A percentile compares a stretch with the other conserved stretches of the same genome.
These are phyloP conservation scores for Tragulus kanchil DNA, from an alignment of 2,113 vertebrate genomes.

Conservation along the genomic window DNA sequence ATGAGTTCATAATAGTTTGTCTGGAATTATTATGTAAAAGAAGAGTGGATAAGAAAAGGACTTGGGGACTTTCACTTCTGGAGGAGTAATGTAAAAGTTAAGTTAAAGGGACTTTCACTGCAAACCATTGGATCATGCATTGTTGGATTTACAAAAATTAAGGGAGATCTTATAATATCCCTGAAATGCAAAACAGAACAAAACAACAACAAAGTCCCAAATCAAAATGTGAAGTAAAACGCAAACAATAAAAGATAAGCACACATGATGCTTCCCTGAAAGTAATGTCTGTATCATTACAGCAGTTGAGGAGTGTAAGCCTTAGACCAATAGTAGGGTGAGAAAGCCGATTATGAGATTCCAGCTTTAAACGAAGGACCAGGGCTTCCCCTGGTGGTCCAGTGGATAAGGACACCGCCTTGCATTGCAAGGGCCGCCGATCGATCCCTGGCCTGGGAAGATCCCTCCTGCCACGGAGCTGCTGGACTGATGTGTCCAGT, in stretches of 20 bases:
- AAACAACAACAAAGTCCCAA: background rate
- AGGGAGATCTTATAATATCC: background rate
- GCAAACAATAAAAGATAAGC: background rate
- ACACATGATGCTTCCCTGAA: background rate
- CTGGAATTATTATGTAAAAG: constrained; percentile 14
- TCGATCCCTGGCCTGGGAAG: too few relatives aligned
- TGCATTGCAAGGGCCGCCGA: too few relatives aligned
- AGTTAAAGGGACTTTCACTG: background rate
- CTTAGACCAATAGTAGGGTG: background rate
- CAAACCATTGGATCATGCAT: background rate
- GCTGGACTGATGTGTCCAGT: too few relatives aligned
- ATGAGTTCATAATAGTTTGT: background rate
- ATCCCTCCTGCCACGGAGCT: too few relatives aligned
- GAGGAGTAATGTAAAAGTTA: background rate
- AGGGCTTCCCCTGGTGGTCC: too few relatives aligned
- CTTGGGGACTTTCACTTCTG: background rate
- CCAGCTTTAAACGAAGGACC: background rate
- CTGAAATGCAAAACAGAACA: background rate
- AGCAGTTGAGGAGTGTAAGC: background rate
- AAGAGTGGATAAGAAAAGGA: constrained; percentile 6
- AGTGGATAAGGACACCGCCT: too few relatives aligned
- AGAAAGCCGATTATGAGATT: background rate
- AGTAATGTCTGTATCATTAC: background rate
- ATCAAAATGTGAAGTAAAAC: background rate
- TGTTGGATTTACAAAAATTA: background rate